Percentiles rank a stretch among this genome's conserved stretches.
Evolutionary conservation across 2,888 invertebrate species (phyloP).

Genomic region (Digitonthophagus gazella): DNA sequence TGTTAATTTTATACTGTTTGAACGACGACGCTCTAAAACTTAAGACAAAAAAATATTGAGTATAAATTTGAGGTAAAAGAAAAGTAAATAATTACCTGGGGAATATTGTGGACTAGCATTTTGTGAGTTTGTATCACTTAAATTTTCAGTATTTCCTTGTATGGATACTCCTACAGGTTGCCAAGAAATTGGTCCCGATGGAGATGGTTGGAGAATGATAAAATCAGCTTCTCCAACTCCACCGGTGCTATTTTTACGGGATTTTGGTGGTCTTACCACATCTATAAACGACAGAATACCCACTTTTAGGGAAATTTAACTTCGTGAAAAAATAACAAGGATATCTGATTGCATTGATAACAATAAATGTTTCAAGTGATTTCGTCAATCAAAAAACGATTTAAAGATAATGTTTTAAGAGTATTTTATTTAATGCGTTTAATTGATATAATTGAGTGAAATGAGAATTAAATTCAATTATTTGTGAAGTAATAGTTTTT

Average conservation of each 20-base stretch:
- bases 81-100: constrained; percentile 41
- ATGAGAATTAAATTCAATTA: no score
- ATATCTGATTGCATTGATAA: constrained; percentile 13
- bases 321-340: constrained; percentile 16
- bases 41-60: constrained; percentile 17
- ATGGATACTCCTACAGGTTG: constrained; percentile 50
- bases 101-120: constrained; percentile 46
- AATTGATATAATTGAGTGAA: no score
- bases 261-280: constrained; percentile 35
- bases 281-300: constrained; percentile 25
- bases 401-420: not conserved
- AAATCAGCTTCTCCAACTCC: constrained; percentile 55
- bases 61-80: not conserved
- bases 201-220: constrained; percentile 56
- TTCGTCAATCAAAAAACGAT: constrained; percentile 18
- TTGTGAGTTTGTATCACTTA: constrained; percentile 52
- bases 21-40: constrained; percentile 41
- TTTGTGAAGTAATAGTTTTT: no score
- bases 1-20: constrained; percentile 38
- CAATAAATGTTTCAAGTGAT: constrained; percentile 24
- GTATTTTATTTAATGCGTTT: no score
- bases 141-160: constrained; percentile 48
- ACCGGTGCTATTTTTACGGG: constrained; percentile 48
- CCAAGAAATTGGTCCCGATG: constrained; percentile 54
- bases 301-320: not conserved